Percentiles rank a stretch among this genome's conserved stretches.
These are phyloP conservation scores for Halictus quadricinctus DNA, from an alignment of 2,888 invertebrate genomes.

Conservation along the genomic window DNA sequence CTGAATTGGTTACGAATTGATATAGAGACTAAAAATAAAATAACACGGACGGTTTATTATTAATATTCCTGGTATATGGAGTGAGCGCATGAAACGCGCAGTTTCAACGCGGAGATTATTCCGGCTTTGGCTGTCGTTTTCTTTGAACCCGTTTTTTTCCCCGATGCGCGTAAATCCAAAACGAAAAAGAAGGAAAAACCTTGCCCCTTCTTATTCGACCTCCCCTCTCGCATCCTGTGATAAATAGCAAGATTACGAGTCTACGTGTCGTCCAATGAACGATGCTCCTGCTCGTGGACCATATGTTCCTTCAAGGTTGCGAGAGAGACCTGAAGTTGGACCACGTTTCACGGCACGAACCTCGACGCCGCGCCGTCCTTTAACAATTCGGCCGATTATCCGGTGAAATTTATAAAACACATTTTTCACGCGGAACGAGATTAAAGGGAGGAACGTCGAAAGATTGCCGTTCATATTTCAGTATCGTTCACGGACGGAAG, in stretches of 20 bases:
- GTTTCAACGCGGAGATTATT: background rate
- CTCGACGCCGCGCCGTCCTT: slow-evolving; percentile 34
- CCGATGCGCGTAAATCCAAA: slow-evolving; percentile 51
- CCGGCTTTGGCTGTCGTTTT: slow-evolving; percentile 15
- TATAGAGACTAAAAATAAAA: background rate
- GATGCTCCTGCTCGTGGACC: slow-evolving; percentile 76
- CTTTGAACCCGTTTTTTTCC: slow-evolving; percentile 50
- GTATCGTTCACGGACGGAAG: slow-evolving; percentile 40
- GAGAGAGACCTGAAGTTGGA: slow-evolving; percentile 69
- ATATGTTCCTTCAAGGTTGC: slow-evolving; percentile 80
- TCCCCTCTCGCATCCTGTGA: slow-evolving; percentile 77
- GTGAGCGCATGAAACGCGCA: background rate
- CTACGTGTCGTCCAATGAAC: slow-evolving; percentile 75
- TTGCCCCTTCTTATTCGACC: slow-evolving; percentile 42
- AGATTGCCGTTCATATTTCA: slow-evolving; percentile 54
- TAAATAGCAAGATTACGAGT: slow-evolving; percentile 80
- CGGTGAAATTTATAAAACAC: slow-evolving; percentile 57
- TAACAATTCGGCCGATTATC: slow-evolving; percentile 59
- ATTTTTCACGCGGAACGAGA: slow-evolving; percentile 49
- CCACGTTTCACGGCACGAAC: slow-evolving; percentile 54
- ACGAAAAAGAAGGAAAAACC: slow-evolving; percentile 37
- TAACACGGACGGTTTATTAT: background rate
- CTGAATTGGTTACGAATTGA: background rate
- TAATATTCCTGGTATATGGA: background rate
- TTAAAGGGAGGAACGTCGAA: slow-evolving; percentile 50